These are phyloP conservation scores for Troilus luridus DNA, from an alignment of 2,888 invertebrate species.

Conservation along the genomic window DNA sequence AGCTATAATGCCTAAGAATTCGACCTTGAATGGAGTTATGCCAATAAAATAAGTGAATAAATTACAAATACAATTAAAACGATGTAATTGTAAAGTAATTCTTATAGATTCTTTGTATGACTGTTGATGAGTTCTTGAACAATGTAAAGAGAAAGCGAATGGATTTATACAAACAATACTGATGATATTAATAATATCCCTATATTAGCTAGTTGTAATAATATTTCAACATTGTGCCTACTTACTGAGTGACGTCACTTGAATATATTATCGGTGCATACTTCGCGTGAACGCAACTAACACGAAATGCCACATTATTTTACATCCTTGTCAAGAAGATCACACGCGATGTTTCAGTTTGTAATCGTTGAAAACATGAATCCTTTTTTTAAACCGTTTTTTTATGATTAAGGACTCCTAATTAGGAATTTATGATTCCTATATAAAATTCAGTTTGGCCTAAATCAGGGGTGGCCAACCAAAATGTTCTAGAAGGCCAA, in stretches of 20 bases:
- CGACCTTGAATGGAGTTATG: neutral
- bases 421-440: neutral
- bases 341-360: constrained; percentile 6
- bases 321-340: neutral
- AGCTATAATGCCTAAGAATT: neutral
- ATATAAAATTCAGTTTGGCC: neutral
- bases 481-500: too few relatives aligned
- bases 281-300: neutral
- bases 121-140: neutral
- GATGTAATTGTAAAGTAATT: neutral
- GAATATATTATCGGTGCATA: neutral
- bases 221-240: neutral
- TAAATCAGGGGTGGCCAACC: too few relatives aligned
- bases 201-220: neutral
- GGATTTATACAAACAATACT: neutral
- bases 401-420: neutral
- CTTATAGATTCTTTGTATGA: neutral
- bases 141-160: neutral
- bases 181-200: neutral
- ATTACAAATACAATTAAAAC: neutral
- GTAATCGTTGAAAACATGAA: neutral
- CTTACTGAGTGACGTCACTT: neutral
- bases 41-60: neutral
- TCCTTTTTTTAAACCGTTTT: neutral
- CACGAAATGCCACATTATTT: constrained; percentile 33